A percentile compares a stretch with the other conserved stretches of the same genome.
These are phyloP conservation scores for Diarsia dahlii DNA, from an alignment of 2,888 invertebrate species.

Conservation along the genomic window DNA sequence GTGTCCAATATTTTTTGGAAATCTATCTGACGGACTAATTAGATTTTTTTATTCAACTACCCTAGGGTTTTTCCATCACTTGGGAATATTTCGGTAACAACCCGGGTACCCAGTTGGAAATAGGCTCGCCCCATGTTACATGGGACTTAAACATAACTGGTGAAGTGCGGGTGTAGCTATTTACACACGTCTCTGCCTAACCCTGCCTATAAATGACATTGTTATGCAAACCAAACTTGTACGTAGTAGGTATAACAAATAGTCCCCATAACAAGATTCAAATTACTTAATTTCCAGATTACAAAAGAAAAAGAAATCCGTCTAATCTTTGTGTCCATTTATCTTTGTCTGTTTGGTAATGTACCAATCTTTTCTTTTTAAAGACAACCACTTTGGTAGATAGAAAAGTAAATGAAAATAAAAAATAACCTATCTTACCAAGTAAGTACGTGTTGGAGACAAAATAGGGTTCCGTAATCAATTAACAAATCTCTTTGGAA, in stretches of 20 bases:
- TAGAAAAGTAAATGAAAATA: conserved; percentile 44
- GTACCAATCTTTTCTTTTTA: conserved; percentile 52
- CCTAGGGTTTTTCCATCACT: neutral
- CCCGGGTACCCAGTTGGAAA: neutral
- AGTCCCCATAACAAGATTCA: conserved; percentile 24
- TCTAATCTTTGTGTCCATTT: conserved; percentile 52
- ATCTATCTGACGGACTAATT: too few relatives aligned
- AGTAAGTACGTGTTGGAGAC: conserved; percentile 10
- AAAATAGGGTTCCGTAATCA: conserved; percentile 10
- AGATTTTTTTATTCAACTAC: too few relatives aligned
- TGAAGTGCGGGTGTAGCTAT: neutral
- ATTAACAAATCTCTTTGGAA: conserved; percentile 22
- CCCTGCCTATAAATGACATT: neutral
- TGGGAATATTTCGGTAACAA: neutral
- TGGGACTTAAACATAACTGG: neutral
- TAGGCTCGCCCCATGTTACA: neutral
- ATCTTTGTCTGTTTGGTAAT: conserved; percentile 57
- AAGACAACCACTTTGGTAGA: conserved; percentile 46
- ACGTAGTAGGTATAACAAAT: conserved; percentile 24
- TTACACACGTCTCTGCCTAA: neutral
- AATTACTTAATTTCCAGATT: conserved; percentile 46
- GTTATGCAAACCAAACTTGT: neutral
- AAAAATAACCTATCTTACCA: conserved; percentile 21
- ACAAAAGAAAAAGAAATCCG: conserved; percentile 46
- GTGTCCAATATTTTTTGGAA: too few relatives aligned